phyloP scores from a whole-genome alignment of 2,113 vertebrate genomes.

The Syngnathus floridae region DNA sequence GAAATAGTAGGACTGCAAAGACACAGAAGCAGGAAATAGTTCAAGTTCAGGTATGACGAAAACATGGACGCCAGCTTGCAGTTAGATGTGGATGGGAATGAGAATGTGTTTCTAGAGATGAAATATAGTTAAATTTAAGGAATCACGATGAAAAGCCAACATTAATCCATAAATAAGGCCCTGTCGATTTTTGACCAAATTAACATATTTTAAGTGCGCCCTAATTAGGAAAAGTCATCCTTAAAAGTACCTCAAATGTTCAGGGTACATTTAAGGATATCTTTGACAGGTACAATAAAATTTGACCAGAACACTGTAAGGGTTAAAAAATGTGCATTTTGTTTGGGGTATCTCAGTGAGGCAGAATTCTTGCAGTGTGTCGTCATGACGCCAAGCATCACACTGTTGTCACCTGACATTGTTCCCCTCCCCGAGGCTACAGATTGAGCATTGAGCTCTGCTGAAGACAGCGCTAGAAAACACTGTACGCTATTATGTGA shows the following conservation, averaged over 20 bases:
- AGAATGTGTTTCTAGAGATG: too few species aligned
- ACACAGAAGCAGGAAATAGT: too few species aligned
- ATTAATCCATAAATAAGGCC: too few species aligned
- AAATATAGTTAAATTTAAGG: too few species aligned
- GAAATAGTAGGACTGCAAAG: too few species aligned
- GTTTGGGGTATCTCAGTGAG: constrained; percentile 12
- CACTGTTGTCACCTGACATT: constrained; percentile 37
- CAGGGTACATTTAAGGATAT: neutral
- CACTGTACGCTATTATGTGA: neutral
- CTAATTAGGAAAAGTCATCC: neutral
- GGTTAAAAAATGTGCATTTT: neutral
- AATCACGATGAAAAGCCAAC: too few species aligned
- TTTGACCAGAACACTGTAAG: constrained; percentile 19
- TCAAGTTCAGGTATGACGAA: too few species aligned
- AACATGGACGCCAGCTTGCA: too few species aligned
- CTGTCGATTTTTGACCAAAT: neutral
- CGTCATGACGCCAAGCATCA: constrained; percentile 5
- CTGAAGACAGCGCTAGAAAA: constrained; percentile 4
- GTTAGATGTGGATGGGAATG: too few species aligned
- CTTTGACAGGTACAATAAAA: constrained; percentile 20
- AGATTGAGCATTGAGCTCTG: constrained; percentile 6
- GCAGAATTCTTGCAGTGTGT: constrained; percentile 26
- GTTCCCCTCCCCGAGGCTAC: constrained; percentile 1
- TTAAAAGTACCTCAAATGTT: too few species aligned
- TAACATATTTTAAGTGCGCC: neutral